A percentile compares a stretch with the other conserved stretches of the same genome.
Conservation (phyloP, 2,113 vertebrate genomes). For the Gopherus flavomarginatus region DNA sequence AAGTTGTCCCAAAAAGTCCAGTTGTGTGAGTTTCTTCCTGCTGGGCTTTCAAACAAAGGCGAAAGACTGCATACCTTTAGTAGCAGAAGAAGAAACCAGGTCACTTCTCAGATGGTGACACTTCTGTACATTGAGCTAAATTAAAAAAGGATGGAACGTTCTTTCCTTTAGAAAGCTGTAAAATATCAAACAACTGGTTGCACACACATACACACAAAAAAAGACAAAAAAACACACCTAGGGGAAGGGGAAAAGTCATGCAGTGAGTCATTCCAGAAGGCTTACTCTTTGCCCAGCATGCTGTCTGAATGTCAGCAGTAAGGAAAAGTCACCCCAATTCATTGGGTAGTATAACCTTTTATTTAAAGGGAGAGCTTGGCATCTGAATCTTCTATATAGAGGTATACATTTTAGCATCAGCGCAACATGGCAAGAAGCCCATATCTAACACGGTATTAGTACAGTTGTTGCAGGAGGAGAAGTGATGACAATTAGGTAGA, state of each 20-base stretch:
- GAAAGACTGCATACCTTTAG: not conserved
- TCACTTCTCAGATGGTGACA: conserved; percentile 1
- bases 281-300: conserved; percentile 28
- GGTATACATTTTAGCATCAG: not conserved
- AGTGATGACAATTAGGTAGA: not conserved
- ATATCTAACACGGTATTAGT: not conserved
- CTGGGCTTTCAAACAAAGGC: conserved; percentile 37
- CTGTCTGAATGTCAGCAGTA: conserved; percentile 23
- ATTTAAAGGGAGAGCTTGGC: conserved; percentile 26
- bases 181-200: conserved; percentile 66
- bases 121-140: conserved; percentile 52
- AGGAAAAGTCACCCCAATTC: conserved; percentile 30
- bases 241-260: conserved; percentile 35
- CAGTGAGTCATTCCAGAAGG: conserved; percentile 40
- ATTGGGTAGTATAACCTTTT: conserved; percentile 32
- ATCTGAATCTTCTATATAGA: not conserved
- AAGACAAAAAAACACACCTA: not conserved
- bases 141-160: conserved; percentile 42
- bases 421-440: not conserved
- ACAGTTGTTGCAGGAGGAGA: not conserved
- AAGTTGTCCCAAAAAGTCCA: conserved; percentile 42
- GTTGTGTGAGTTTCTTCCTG: conserved; percentile 34
- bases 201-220: not conserved
- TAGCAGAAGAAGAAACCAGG: conserved; percentile 30
- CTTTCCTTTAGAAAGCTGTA: conserved; percentile 31